phyloP scores from a whole-genome alignment of 2,888 invertebrate species.

The Dynastes tityus region DNA sequence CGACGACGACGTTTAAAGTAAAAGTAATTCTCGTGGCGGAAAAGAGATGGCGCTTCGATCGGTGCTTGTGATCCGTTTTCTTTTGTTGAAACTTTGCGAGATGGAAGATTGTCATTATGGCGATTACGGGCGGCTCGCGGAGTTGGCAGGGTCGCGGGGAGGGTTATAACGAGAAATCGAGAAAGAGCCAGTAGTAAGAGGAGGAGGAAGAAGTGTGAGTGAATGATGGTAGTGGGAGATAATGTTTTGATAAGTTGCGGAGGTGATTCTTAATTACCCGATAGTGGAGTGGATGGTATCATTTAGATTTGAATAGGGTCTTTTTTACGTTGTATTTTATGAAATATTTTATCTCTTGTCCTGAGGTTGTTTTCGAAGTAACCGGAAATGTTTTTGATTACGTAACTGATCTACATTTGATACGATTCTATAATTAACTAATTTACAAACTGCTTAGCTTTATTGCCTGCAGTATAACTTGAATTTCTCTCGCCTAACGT shows the following conservation, averaged over 20 bases:
- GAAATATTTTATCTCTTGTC: not conserved
- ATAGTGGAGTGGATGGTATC: slow-evolving; percentile 13
- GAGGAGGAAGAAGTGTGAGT: slow-evolving; percentile 4
- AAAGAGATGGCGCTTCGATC: slow-evolving; percentile 44
- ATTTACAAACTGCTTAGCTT: no score
- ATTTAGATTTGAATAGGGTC: slow-evolving; percentile 6
- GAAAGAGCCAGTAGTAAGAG: slow-evolving; percentile 6
- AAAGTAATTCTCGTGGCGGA: slow-evolving; percentile 43
- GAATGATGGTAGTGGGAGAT: slow-evolving; percentile 19
- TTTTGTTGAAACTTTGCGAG: slow-evolving; percentile 44
- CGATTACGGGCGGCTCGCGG: slow-evolving; percentile 30
- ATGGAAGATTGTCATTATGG: slow-evolving; percentile 46
- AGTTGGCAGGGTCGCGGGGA: not conserved
- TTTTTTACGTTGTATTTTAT: not conserved
- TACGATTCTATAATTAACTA: no score
- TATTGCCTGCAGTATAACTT: no score
- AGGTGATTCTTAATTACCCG: slow-evolving; percentile 35
- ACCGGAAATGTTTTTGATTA: no score
- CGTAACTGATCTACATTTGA: no score
- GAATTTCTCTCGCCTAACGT: no score
- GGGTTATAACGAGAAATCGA: slow-evolving; percentile 11
- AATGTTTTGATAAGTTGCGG: slow-evolving; percentile 36
- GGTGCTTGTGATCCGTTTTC: slow-evolving; percentile 31
- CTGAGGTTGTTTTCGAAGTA: not conserved
- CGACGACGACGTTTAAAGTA: slow-evolving; percentile 31